A percentile compares a stretch with the other conserved stretches of the same genome.
phyloP scores from a whole-genome alignment of 2,888 invertebrate species.

The Bimastos eiseni region DNA sequence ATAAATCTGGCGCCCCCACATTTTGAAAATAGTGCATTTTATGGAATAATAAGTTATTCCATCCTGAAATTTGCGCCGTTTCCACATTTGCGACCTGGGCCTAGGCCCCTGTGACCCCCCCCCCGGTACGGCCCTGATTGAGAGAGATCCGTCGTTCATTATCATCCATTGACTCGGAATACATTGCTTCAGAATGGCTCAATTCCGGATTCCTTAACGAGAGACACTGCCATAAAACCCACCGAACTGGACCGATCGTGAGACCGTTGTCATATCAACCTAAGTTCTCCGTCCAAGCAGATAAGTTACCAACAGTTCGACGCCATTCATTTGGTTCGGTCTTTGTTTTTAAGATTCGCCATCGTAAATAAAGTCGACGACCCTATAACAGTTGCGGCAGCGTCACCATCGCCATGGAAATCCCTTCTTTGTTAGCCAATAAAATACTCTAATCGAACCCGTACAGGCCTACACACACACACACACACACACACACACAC shows the following conservation, averaged over 20 bases:
- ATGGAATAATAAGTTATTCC: too few relatives aligned
- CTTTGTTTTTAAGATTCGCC: background rate
- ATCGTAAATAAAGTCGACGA: background rate
- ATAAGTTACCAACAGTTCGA: background rate
- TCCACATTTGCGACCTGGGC: too few relatives aligned
- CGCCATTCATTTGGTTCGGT: background rate
- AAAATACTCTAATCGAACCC: background rate
- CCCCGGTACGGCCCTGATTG: too few relatives aligned
- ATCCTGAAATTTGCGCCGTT: too few relatives aligned
- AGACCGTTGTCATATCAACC: background rate
- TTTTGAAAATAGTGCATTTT: too few relatives aligned
- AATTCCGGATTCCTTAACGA: background rate
- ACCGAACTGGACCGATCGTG: background rate
- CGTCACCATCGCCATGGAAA: background rate
- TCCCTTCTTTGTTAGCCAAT: background rate
- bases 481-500: too few relatives aligned
- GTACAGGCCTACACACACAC: background rate
- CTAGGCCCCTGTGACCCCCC: too few relatives aligned
- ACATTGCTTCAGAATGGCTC: background rate
- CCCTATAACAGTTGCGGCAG: background rate
- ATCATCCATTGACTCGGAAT: background rate
- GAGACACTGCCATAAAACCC: background rate
- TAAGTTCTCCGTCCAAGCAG: background rate
- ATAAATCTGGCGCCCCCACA: too few relatives aligned
- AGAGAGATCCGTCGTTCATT: too few relatives aligned